These are phyloP conservation scores for Serinus canaria DNA, from an alignment of 2,113 vertebrate genomes.

Conservation along the genomic window DNA sequence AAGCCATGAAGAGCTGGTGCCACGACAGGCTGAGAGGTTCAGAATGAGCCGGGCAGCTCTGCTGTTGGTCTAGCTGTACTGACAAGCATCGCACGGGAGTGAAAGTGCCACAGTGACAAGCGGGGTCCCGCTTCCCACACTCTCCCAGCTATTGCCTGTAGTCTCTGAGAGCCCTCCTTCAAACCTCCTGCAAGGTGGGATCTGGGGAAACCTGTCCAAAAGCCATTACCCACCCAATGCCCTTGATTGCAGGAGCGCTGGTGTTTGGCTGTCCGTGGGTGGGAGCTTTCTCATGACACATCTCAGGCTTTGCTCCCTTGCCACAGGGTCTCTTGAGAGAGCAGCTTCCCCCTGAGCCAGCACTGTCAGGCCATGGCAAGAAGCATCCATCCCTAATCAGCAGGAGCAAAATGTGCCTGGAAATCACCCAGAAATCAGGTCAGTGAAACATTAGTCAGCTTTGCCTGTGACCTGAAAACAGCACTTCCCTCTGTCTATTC, in stretches of 20 bases:
- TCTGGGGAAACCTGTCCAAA: background rate
- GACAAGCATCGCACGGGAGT: background rate
- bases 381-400: background rate
- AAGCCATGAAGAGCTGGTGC: background rate
- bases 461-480: background rate
- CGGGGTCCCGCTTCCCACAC: accelerated
- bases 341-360: background rate
- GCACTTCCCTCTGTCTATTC: constrained; percentile 26
- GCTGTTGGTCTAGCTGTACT: background rate
- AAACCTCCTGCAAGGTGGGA: background rate
- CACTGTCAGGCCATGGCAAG: background rate
- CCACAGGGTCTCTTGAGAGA: background rate
- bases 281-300: background rate
- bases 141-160: background rate
- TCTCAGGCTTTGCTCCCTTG: background rate
- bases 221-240: background rate
- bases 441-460: background rate
- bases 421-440: background rate
- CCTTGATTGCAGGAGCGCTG: background rate
- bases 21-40: background rate
- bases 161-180: background rate
- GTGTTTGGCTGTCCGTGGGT: accelerated
- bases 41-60: background rate
- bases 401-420: background rate
- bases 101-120: background rate